Evolutionary conservation across 2,113 vertebrate species (phyloP), one percentile per base, ranked within the genome.

Genomic region (Epinephelus lanceolatus): DNA sequence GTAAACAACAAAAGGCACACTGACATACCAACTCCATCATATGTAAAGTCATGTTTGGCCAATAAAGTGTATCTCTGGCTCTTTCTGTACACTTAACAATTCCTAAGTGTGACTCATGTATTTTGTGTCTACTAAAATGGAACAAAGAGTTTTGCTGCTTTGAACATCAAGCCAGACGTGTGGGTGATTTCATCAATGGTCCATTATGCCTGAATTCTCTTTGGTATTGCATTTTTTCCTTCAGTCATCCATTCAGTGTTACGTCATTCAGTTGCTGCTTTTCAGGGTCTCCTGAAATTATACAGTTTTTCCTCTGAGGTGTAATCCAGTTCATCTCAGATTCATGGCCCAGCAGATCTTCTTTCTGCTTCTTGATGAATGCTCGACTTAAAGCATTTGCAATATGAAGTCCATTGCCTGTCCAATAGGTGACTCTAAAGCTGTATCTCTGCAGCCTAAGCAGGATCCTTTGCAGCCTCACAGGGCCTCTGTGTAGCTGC

Each of bases 341-440:
- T 70, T 27, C n/a, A 56, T 61, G 62, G 11, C 12, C 27, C 37
- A 61, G 17, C 19, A 79, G 23, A 68, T 78, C 59, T 57, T 65
- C 42, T 33, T n/a, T 76, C 33, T 63, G 55, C 45, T 70, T 25
- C 21, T 27, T 15, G 56, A 80, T n/a, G 13, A 57, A 57, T 25
- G 55, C 23, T 57, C 5, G 15, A 27, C 45, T 6, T 27, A 67
- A 49, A 67, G 45, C 23, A 27, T 27, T 19, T 25, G 15, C 23
- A 51, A 23, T 30, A 6, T 51, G 23, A 27, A 68, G 23, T 18
- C 27, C n/a, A 40, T 8, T 40, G 61, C 12, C 27, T n/a, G 37
- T 11, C 37, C 37, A n/a, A n/a, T 65, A 42, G 37, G 21, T 14
- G 19, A 40, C 40, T 42, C n/a, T n/a, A 40, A n/a, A 11, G 13